These are phyloP conservation scores for Nephrotoma guestfalica DNA, from an alignment of 2,888 invertebrate genomes.

Conservation along the genomic window DNA sequence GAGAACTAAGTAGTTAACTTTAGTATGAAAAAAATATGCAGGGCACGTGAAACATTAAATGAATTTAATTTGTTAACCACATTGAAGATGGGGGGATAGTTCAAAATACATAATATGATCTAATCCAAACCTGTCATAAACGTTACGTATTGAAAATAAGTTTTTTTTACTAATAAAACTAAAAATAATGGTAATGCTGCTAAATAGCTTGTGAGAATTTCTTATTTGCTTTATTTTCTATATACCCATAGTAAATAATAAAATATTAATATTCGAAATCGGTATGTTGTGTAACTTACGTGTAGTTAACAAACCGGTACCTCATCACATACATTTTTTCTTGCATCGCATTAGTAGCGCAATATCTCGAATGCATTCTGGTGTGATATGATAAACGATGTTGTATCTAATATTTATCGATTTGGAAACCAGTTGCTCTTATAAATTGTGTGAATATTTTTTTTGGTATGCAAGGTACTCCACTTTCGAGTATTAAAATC, in stretches of 20 bases:
- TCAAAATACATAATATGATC: not conserved
- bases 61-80: not conserved
- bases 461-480: too few relatives aligned
- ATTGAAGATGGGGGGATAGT: not conserved
- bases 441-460: too few relatives aligned
- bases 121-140: not conserved
- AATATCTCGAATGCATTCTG: not conserved
- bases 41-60: too few relatives aligned
- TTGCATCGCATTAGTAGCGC: not conserved
- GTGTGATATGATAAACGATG: not conserved
- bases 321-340: not conserved
- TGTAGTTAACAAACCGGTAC: not conserved
- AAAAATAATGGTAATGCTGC: not conserved
- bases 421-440: too few relatives aligned
- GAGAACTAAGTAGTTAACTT: too few relatives aligned
- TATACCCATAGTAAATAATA: not conserved
- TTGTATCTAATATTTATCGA: too few relatives aligned
- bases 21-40: too few relatives aligned
- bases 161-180: not conserved
- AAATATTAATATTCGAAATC: not conserved
- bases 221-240: not conserved
- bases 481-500: too few relatives aligned
- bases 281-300: not conserved
- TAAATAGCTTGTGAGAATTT: not conserved
- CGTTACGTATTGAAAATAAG: not conserved